A percentile compares a stretch with the other conserved stretches of the same genome.
phyloP scores from a whole-genome alignment of 2,113 vertebrate species.

The Halcyon malimbica region DNA sequence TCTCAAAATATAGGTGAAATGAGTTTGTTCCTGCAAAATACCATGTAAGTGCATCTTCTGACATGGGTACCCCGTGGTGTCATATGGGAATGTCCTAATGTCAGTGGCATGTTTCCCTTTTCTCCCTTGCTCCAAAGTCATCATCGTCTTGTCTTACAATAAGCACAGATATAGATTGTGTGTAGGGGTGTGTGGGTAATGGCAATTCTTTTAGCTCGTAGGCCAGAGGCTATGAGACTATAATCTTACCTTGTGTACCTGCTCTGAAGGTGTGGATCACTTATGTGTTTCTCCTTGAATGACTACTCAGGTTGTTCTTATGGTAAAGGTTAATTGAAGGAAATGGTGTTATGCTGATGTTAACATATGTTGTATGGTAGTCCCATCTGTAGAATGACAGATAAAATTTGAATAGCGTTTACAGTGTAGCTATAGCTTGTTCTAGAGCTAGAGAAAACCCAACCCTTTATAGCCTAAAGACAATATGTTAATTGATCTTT shows the following conservation, averaged over 20 bases:
- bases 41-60: accelerated
- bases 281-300: not conserved
- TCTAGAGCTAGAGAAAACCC: not conserved
- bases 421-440: not conserved
- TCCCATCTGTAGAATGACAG: not conserved
- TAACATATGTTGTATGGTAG: not conserved
- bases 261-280: not conserved
- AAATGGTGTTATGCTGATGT: not conserved
- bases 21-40: not conserved
- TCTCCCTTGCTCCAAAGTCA: not conserved
- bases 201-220: not conserved
- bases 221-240: not conserved
- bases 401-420: not conserved
- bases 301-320: not conserved
- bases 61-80: accelerated
- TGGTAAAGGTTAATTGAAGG: slow-evolving; percentile 11
- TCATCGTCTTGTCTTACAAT: accelerated
- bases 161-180: accelerated
- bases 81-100: too few relatives aligned
- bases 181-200: not conserved
- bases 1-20: not conserved
- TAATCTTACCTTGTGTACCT: accelerated
- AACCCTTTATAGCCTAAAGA: not conserved
- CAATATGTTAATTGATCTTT: not conserved
- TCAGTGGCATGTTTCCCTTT: not conserved